phyloP scores from a whole-genome alignment of 2,888 invertebrate species.

The Microctonus aethiopoides region DNA sequence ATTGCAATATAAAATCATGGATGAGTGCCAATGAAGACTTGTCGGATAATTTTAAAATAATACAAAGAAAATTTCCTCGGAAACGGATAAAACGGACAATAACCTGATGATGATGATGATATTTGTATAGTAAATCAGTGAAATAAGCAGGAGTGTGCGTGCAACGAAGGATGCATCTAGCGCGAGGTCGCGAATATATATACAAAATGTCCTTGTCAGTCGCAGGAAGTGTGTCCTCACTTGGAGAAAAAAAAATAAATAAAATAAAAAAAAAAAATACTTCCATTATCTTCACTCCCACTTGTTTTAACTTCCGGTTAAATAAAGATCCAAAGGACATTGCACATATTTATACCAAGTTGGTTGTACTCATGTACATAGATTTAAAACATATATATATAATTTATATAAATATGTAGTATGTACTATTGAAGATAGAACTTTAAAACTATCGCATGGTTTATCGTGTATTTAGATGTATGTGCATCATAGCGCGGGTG shows the following conservation, averaged over 20 bases:
- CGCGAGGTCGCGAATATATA: constrained; percentile 59
- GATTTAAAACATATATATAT: not conserved
- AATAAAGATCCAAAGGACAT: not conserved
- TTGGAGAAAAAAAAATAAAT: constrained; percentile 30
- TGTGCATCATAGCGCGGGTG: constrained; percentile 34
- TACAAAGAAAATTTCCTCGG: constrained; percentile 21
- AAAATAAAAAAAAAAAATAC: not conserved
- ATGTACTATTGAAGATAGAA: not conserved
- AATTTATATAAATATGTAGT: not conserved
- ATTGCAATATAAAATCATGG: constrained; percentile 8
- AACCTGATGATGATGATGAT: constrained; percentile 30
- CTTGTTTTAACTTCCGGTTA: not conserved
- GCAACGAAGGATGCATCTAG: constrained; percentile 65
- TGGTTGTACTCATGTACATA: not conserved
- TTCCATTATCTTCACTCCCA: not conserved
- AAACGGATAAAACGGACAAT: constrained; percentile 38
- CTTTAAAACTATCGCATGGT: not conserved
- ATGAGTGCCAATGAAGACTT: not conserved
- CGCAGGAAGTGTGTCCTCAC: constrained; percentile 59
- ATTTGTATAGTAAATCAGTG: too few species aligned
- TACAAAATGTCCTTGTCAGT: constrained; percentile 61
- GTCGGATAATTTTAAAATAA: not conserved
- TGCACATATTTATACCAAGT: constrained; percentile 2
- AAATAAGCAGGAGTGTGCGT: constrained; percentile 38
- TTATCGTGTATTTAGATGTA: not conserved